phyloP scores from a whole-genome alignment of 2,797 vertebrate genomes.

The Urophycis tenuis region DNA sequence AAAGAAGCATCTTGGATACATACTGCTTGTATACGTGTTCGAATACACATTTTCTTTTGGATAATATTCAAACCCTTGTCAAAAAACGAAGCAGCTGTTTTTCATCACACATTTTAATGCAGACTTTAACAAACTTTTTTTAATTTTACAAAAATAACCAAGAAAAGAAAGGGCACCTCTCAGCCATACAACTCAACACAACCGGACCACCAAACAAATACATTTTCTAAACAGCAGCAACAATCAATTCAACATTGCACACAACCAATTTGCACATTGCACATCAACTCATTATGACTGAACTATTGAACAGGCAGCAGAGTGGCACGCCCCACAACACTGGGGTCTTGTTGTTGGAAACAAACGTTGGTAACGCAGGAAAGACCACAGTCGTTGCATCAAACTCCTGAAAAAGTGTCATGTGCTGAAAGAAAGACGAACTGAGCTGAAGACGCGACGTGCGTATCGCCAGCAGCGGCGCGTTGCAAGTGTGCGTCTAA shows the following conservation, averaged over 20 bases:
- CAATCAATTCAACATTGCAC: not conserved
- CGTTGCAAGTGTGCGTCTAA: not conserved
- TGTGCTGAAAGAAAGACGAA: not conserved
- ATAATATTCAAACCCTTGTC: not conserved
- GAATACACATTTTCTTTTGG: not conserved
- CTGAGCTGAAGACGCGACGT: not conserved
- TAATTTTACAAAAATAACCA: not conserved
- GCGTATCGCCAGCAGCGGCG: not conserved
- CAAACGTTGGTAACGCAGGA: not conserved
- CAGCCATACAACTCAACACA: not conserved
- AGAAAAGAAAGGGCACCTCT: not conserved
- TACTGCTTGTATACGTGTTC: not conserved
- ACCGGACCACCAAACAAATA: not conserved
- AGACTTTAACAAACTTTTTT: not conserved
- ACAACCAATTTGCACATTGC: not conserved
- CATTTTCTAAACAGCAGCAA: not conserved
- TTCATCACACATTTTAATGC: not conserved
- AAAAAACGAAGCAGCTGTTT: not conserved
- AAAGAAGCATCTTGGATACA: not conserved
- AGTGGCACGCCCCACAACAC: not conserved
- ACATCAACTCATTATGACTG: not conserved
- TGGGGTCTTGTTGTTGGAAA: not conserved
- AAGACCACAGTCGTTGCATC: not conserved
- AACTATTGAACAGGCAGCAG: not conserved
- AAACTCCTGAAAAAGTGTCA: not conserved